Base-by-base conservation (phyloP, 2,888 invertebrate genomes). In the Coremacera marginata region DNA sequence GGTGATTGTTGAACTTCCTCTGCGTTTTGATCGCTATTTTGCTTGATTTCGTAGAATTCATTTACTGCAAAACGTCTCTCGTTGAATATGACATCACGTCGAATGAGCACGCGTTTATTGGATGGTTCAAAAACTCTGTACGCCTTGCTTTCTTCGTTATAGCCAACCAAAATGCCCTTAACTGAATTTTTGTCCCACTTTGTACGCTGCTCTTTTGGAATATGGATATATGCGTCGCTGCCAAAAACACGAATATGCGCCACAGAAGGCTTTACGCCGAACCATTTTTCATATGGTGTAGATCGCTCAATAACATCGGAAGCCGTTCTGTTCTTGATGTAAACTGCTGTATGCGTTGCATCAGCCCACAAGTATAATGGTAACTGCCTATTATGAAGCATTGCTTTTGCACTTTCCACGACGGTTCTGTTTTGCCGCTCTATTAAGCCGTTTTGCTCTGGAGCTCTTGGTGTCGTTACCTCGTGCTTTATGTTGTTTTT, bases 401-500 rank as follows among this genome's bases (percentile, higher is more conserved):
- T 75, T 16, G 75, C n/a, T 31, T 70, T 74, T 9, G 70, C 77
- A 51, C 70, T 75, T 70, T 77, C 77, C 27, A 75, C 55, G 3
- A 75, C 34, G 4, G 65, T 77, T 19, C 65, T 70, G 22, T 77
- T 77, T 55, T 75, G 70, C 16, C 75, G 70, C n/a, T 77, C 75
- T 19, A 75, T 75, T 16, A 77, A 70, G 7, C 37, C 37, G 7
- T 71, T 77, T 31, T 75, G 75, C 16, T 75, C 70, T 8, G 75
- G 77, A 19, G 77, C 70, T 77, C 74, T 60, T n/a, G 77, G 63
- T 52, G 70, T 63, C 5, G 77, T 68, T n/a, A 75, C 63, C 52
- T 79, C 73, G 63, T 82, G 79, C 25, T 78, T 76, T 4, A 79
- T 78, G 62, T 76, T 75, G 22, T 72, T 65, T 31, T 37, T 34